Percentiles rank a stretch among this genome's conserved stretches.
These are phyloP conservation scores for Gopherus flavomarginatus DNA, from an alignment of 2,113 vertebrate genomes.

Conservation along the genomic window DNA sequence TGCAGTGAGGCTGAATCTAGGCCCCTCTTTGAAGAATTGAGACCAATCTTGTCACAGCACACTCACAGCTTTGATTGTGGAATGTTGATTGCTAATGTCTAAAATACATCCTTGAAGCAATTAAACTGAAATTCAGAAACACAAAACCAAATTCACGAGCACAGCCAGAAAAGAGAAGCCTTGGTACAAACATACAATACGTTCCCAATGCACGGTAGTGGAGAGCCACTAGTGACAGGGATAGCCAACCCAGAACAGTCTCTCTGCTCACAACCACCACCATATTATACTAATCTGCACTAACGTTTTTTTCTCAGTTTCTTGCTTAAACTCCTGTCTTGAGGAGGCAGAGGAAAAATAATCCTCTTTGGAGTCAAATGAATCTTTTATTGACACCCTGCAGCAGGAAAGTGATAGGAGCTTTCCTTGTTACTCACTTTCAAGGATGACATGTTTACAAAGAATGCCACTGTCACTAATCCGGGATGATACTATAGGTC, in stretches of 20 bases:
- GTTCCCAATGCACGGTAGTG: neutral
- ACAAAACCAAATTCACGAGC: neutral
- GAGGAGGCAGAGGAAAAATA: constrained; percentile 1
- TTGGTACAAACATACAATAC: neutral
- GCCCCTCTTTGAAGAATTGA: neutral
- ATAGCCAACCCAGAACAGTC: neutral
- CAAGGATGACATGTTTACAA: constrained; percentile 71
- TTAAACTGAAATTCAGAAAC: neutral
- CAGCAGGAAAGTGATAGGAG: constrained; percentile 51
- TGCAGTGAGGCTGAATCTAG: neutral
- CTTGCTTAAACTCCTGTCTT: neutral
- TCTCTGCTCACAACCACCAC: neutral
- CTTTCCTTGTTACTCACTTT: constrained; percentile 63
- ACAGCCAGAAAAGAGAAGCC: neutral
- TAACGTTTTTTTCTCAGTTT: neutral
- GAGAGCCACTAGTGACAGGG: neutral
- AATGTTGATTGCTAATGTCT: neutral
- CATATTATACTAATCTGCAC: neutral
- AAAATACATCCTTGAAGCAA: neutral
- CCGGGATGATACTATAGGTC: constrained; percentile 65
- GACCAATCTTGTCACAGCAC: neutral
- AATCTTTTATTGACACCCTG: constrained; percentile 39
- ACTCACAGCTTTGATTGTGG: neutral
- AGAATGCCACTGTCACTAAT: constrained; percentile 68
- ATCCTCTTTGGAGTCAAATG: constrained; percentile 31